A percentile compares a stretch with the other conserved stretches of the same genome.
phyloP scores from a whole-genome alignment of 1,140 invertebrate species.

The Caenorhabditis brenneri region DNA sequence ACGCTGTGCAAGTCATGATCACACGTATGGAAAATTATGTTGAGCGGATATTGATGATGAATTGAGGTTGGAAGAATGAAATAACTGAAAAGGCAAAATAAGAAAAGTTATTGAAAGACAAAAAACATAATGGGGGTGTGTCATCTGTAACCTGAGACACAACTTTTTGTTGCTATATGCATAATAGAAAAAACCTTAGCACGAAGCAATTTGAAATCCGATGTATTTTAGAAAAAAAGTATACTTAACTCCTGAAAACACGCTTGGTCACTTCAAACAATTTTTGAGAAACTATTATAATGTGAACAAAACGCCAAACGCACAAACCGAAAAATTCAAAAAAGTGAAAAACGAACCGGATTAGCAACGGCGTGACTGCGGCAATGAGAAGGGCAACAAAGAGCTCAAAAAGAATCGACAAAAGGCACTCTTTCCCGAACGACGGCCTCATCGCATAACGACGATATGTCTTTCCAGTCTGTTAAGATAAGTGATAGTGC shows the following conservation, averaged over 20 bases:
- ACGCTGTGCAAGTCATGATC: constrained; percentile 45
- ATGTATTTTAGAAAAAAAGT: too few relatives aligned
- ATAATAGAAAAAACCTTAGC: too few relatives aligned
- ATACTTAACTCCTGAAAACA: too few relatives aligned
- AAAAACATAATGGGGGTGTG: too few relatives aligned
- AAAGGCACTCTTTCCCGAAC: constrained; percentile 29
- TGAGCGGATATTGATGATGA: constrained; percentile 41
- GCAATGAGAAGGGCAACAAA: not conserved
- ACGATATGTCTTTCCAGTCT: constrained; percentile 13
- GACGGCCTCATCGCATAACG: not conserved
- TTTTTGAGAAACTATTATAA: too few relatives aligned
- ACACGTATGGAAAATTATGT: constrained; percentile 42
- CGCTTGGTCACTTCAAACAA: too few relatives aligned
- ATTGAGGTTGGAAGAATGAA: constrained; percentile 44
- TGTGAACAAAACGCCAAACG: not conserved
- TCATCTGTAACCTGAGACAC: too few relatives aligned
- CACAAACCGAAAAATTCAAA: not conserved
- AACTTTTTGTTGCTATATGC: too few relatives aligned
- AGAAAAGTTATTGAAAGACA: too few relatives aligned
- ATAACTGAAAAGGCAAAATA: constrained; percentile 36
- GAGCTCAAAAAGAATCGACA: constrained; percentile 30
- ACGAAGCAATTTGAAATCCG: too few relatives aligned
- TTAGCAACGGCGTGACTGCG: not conserved
- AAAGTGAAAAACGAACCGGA: constrained; percentile 22
- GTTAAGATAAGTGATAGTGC: constrained; percentile 13